Percentiles rank a stretch among this genome's conserved stretches.
phyloP scores from a whole-genome alignment of 2,888 invertebrate genomes.

The Hylaea fasciaria region DNA sequence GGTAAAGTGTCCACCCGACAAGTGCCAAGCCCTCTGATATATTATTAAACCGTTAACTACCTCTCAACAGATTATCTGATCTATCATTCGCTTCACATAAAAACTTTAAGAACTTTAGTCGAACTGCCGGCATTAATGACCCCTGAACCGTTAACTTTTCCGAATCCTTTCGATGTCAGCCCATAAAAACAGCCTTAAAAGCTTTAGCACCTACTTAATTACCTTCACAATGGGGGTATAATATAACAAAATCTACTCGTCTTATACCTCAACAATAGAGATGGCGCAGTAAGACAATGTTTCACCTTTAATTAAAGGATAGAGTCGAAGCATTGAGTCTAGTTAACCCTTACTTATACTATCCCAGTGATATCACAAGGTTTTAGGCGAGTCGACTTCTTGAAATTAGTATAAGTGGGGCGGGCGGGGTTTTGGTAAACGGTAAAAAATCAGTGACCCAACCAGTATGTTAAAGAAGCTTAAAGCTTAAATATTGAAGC shows the following conservation, averaged over 20 bases:
- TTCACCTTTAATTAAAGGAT: not conserved
- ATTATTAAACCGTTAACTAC: conserved; percentile 10
- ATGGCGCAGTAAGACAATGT: not conserved
- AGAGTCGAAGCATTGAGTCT: too few relatives aligned
- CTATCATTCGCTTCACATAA: conserved; percentile 20
- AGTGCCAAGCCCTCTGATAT: too few relatives aligned
- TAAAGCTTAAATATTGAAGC: too few relatives aligned
- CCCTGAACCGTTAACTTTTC: conserved; percentile 40
- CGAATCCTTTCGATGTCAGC: conserved; percentile 42
- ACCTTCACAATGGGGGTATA: conserved; percentile 38
- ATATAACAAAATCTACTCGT: conserved; percentile 37
- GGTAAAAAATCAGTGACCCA: too few relatives aligned
- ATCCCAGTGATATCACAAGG: too few relatives aligned
- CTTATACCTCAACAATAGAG: conserved; percentile 29
- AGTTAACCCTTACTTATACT: too few relatives aligned
- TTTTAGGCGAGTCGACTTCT: too few relatives aligned
- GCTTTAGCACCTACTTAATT: conserved; percentile 43
- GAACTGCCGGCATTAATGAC: conserved; percentile 33
- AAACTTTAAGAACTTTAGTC: conserved; percentile 21
- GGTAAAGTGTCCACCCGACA: too few relatives aligned
- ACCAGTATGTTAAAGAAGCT: too few relatives aligned
- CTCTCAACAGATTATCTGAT: conserved; percentile 26
- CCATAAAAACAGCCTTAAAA: conserved; percentile 41
- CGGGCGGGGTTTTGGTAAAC: too few relatives aligned
- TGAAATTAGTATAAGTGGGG: too few relatives aligned